Evolutionary conservation across 2,113 vertebrate genomes (phyloP).

Genomic region (human (Homo sapiens)): GRCh38 chrX:96331001-96331500

Average conservation of each 20-base stretch:
- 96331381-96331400: neutral
- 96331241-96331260: neutral
- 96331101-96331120: slow-evolving; percentile 11
- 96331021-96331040: slow-evolving; percentile 24
- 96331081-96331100: neutral
- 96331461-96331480: neutral
- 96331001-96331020: neutral
- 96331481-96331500: neutral
- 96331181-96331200: neutral
- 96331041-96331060: neutral
- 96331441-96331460: neutral
- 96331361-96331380: neutral
- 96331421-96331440: neutral
- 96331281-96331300: neutral
- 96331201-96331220: neutral
- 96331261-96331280: neutral
- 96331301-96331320: neutral
- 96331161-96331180: neutral
- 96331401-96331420: neutral
- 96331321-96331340: neutral
- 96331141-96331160: slow-evolving; percentile 30
- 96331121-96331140: neutral
- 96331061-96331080: neutral
- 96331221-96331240: neutral
- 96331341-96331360: neutral